Evolutionary conservation across 2,113 vertebrate genomes (phyloP).

Genomic region (Bos indicus): DNA sequence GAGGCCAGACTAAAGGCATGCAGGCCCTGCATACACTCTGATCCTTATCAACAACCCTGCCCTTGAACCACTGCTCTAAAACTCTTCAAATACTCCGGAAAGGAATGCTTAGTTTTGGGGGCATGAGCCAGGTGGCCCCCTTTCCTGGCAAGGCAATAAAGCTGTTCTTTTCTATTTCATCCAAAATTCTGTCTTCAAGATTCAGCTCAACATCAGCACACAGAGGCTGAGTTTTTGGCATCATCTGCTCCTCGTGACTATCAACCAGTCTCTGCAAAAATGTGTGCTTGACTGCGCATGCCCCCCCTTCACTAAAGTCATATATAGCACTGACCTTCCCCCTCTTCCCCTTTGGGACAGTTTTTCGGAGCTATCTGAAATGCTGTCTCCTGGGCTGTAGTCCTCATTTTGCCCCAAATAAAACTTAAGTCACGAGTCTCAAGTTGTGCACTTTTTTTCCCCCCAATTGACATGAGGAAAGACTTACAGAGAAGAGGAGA

Average conservation of each 20-base stretch:
- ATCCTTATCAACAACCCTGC: neutral
- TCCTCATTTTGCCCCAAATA: neutral
- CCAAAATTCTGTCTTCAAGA: neutral
- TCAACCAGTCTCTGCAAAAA: neutral
- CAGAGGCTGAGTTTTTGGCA: neutral
- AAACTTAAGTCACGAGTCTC: neutral
- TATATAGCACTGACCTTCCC: neutral
- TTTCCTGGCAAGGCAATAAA: neutral
- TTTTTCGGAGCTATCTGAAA: neutral
- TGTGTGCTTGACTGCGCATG: neutral
- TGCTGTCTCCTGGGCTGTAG: neutral
- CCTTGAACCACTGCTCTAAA: neutral
- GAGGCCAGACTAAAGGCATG: neutral
- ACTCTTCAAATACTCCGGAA: neutral
- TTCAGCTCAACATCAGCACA: neutral
- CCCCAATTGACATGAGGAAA: neutral
- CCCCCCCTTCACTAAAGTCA: rapidly evolving
- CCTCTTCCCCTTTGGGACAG: neutral
- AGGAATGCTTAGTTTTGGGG: neutral
- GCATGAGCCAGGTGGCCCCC: rapidly evolving
- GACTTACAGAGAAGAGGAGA: neutral
- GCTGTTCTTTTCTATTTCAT: neutral
- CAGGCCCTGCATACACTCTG: neutral
- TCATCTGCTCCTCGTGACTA: neutral
- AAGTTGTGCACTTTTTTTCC: neutral